Conservation (phyloP, 2,113 vertebrate species). For the Myxocyprinus asiaticus region DNA sequence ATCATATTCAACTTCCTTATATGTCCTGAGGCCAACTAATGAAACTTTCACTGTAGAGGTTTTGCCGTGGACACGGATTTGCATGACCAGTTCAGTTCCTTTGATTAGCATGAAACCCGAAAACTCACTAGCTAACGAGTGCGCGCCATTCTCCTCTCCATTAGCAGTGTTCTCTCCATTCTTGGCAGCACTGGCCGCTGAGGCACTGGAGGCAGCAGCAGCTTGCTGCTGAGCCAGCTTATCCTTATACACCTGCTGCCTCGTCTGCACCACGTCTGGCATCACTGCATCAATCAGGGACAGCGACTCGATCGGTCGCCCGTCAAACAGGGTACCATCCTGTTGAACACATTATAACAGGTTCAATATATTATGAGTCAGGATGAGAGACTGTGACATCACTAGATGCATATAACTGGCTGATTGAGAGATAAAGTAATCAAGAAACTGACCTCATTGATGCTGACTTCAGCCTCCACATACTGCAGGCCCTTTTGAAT, state of each 20-base stretch:
- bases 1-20: no score
- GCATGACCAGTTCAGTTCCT: no score
- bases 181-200: constrained; percentile 79
- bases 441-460: constrained; percentile 89
- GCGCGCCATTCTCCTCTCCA: constrained; percentile 94
- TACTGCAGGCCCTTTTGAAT: constrained; percentile 99
- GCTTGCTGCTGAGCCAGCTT: constrained; percentile 96
- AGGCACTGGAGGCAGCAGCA: constrained; percentile 78
- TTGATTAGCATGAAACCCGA: no score
- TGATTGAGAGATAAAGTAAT: no score
- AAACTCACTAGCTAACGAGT: constrained; percentile 90
- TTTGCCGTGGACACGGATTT: no score
- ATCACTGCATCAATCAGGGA: constrained; percentile 97
- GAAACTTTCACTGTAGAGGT: no score
- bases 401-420: no score
- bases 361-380: background rate
- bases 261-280: constrained; percentile 96
- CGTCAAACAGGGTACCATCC: constrained; percentile 97
- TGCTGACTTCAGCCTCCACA: constrained; percentile 99
- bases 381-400: no score
- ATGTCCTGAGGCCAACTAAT: no score
- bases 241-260: constrained; percentile 95
- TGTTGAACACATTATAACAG: constrained; percentile 47
- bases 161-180: constrained; percentile 96
- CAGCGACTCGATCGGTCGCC: constrained; percentile 95